A percentile compares a stretch with the other conserved stretches of the same genome.
phyloP scores from a whole-genome alignment of 2,113 vertebrate species.

The Enhydra lutris region DNA sequence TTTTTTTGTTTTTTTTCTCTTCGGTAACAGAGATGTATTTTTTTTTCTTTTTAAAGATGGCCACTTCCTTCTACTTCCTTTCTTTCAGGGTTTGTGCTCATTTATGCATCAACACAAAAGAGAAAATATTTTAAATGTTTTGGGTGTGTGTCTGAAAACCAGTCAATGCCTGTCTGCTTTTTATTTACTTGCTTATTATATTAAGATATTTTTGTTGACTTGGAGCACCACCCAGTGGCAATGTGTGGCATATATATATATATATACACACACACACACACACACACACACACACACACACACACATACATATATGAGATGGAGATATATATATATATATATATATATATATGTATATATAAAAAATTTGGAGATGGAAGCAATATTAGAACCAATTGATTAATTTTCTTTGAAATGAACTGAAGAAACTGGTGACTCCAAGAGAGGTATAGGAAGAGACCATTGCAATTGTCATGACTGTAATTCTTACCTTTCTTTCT shows the following conservation, averaged over 20 bases:
- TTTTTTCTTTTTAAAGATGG: slow-evolving; percentile 52
- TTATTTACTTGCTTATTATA: not conserved
- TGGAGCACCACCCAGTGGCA: slow-evolving; percentile 79
- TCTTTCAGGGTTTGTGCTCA: slow-evolving; percentile 55
- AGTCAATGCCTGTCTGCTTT: not conserved
- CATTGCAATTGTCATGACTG: not conserved
- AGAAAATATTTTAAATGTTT: slow-evolving; percentile 51
- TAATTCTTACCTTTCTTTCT: not conserved
- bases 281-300: rapidly evolving
- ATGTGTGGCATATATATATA: not conserved
- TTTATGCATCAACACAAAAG: slow-evolving; percentile 45
- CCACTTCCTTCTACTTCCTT: slow-evolving; percentile 42
- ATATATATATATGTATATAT: too few relatives aligned
- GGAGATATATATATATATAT: too few relatives aligned
- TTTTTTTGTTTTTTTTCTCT: not conserved
- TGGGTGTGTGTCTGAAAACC: slow-evolving; percentile 25
- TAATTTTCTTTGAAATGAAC: slow-evolving; percentile 30
- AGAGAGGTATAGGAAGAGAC: not conserved
- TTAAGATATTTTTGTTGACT: slow-evolving; percentile 27
- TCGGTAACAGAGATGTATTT: not conserved
- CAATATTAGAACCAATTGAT: not conserved
- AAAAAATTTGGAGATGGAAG: not conserved
- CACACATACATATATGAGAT: too few relatives aligned
- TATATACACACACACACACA: too few relatives aligned
- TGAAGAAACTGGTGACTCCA: not conserved